phyloP scores from a whole-genome alignment of 1,140 invertebrate species.

The Palaemon carinicauda region DNA sequence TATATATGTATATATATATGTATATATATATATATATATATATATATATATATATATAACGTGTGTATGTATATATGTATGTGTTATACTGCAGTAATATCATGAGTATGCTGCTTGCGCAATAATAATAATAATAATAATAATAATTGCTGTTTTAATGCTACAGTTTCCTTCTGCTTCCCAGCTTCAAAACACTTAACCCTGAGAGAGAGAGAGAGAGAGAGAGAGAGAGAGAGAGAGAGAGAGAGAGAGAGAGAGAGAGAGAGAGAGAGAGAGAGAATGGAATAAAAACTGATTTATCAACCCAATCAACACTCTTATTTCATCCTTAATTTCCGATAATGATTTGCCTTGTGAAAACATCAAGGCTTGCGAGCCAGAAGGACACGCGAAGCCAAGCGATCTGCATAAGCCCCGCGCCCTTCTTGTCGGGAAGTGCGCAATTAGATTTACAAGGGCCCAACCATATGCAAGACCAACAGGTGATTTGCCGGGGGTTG shows the following conservation, averaged over 20 bases:
- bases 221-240: neutral
- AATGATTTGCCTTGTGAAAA: conserved; percentile 42
- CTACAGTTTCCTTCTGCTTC: no score
- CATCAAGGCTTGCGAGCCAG: neutral
- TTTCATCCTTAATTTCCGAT: conserved; percentile 44
- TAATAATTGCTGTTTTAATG: no score
- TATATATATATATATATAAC: no score
- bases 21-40: no score
- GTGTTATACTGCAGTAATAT: no score
- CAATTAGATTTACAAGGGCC: conserved; percentile 25
- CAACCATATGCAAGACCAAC: conserved; percentile 12
- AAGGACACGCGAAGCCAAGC: neutral
- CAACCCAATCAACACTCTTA: conserved; percentile 39
- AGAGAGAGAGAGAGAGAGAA: neutral
- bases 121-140: no score
- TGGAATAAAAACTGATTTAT: conserved; percentile 19
- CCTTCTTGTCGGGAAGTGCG: neutral
- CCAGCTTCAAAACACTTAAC: no score
- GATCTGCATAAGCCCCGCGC: neutral
- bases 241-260: neutral
- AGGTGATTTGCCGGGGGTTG: neutral
- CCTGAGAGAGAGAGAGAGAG: neutral
- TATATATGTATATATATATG: no score
- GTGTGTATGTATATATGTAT: no score
- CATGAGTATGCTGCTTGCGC: no score